These are phyloP conservation scores for Megalurothrips usitatus DNA, from an alignment of 2,888 invertebrate species.

Conservation along the genomic window DNA sequence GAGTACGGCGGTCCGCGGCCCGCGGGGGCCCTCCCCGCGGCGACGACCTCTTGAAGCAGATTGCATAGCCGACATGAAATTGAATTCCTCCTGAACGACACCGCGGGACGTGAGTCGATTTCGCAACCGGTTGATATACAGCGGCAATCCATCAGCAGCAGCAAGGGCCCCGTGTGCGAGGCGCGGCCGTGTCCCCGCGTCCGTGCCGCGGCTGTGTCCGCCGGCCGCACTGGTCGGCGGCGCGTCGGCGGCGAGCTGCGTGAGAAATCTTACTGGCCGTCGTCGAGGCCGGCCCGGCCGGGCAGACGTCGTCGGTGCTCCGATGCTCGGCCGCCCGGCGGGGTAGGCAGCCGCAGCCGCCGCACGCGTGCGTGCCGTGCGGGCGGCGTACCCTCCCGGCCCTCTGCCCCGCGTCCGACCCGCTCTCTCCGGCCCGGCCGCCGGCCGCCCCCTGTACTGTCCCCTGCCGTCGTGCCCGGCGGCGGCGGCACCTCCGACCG, in stretches of 20 bases:
- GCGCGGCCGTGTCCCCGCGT: neutral
- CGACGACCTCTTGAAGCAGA: neutral
- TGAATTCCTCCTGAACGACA: neutral
- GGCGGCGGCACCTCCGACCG: neutral
- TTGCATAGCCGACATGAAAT: neutral
- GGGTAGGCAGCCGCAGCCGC: neutral
- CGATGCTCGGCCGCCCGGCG: neutral
- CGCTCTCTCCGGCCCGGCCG: no score
- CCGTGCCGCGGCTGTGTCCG: no score
- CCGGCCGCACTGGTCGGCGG: no score
- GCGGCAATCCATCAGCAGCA: neutral
- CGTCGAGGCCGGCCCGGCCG: neutral
- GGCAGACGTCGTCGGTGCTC: no score
- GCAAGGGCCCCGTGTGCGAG: neutral
- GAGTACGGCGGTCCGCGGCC: no score
- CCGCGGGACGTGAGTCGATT: slow-evolving; percentile 15
- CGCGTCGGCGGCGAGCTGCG: no score
- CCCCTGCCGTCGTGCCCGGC: neutral
- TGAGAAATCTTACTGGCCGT: no score
- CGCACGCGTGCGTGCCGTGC: neutral
- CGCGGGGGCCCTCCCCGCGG: no score
- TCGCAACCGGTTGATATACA: slow-evolving; percentile 3
- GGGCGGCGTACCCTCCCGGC: no score
- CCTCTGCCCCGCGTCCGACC: no score
- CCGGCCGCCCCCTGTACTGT: no score